Evolutionary conservation across 2,113 vertebrate species (phyloP), one percentile per base, ranked within the genome.

Genomic region (Brachirus orientalis): DNA sequence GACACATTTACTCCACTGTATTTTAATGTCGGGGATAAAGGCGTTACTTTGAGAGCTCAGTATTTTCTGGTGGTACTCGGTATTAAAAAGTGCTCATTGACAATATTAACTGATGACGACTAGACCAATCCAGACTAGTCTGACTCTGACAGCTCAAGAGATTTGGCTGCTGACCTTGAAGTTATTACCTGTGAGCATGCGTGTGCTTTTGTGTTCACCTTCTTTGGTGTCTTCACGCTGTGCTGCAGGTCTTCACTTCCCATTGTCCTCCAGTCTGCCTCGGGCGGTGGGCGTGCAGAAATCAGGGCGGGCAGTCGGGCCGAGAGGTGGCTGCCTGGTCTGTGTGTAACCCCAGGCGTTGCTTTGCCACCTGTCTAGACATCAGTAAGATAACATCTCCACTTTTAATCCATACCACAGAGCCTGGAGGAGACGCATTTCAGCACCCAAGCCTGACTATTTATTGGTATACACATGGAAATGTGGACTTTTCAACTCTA

Each of bases 351-450:
- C 77, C 63, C 56, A 41, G 67, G 72, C 78, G 83, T 74, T 77
- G 14, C 74, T 78, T 51, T 52, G 68, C 86, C 82, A 89, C 88
- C 86, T 88, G 88, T 88, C 89, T 83, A 88, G 85, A 89, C 86
- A 86, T 83, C 71, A 74, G 57, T 45, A 48, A 78, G 85, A 89
- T 89, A 89, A 75, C 57, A 72, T 85, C 70, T 45, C 17, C 64
- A 65, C 74, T 77, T 87, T 79, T 81, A 90, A 88, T 86, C 84
- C 78, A 41, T 37, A 67, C 72, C 14, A 1, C 28, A 58, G 58
- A 63, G 69, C 70, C 80, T 55, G 64, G 66, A 78, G 79, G 76
- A 84, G 66, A 76, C 72, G 41, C 3, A 72, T 83, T 84, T 77
- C 72, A 77, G 55, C 57, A 67, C 36, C 48, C 10, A 4, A 61